These are phyloP conservation scores for Cuculus canorus DNA, from an alignment of 2,797 vertebrate species.

Conservation along the genomic window DNA sequence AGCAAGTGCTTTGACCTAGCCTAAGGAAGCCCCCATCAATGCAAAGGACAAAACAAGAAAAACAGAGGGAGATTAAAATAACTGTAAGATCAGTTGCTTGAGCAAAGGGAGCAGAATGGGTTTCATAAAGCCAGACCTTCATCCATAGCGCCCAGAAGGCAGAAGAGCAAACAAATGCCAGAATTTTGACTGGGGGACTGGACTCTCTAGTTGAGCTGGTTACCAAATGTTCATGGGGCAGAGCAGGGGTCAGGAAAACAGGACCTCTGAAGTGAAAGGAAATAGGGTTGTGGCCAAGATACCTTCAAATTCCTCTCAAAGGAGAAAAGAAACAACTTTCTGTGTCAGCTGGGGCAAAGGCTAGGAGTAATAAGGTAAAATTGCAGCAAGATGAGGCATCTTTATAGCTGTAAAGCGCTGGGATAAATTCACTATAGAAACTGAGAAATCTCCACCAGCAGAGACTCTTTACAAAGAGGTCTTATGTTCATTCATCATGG, in stretches of 20 bases:
- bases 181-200: background rate
- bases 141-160: background rate
- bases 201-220: background rate
- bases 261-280: background rate
- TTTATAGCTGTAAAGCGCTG: background rate
- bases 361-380: background rate
- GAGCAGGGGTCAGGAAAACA: background rate
- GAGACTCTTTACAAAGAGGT: background rate
- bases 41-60: background rate
- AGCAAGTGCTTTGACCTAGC: background rate
- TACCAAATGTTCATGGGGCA: background rate
- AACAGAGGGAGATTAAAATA: background rate
- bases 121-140: background rate
- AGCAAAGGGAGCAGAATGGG: background rate
- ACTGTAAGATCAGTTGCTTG: background rate
- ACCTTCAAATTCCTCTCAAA: background rate
- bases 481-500: accelerated
- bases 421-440: background rate
- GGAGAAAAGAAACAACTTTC: background rate
- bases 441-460: background rate
- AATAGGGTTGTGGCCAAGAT: background rate
- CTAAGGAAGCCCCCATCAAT: background rate
- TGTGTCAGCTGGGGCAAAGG: background rate
- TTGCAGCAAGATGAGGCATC: background rate
- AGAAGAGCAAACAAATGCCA: background rate